Percentiles rank a stretch among this genome's conserved stretches.
Conservation (phyloP, 2,888 invertebrate species). For the Epinotia ramella region DNA sequence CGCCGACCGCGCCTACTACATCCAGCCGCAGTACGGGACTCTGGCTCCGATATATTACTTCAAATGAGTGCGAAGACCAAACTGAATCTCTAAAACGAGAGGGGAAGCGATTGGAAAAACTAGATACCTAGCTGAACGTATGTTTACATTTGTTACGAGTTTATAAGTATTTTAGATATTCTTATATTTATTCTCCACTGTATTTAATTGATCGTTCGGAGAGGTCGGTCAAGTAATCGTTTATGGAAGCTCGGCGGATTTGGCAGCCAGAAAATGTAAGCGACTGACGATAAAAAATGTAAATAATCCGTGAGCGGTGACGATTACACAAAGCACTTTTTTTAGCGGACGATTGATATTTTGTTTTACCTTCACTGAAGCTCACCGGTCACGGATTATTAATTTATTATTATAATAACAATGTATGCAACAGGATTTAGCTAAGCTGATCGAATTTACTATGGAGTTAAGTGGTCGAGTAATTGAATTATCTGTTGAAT, state of each 20-base stretch:
- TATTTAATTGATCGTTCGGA: slow-evolving; percentile 75
- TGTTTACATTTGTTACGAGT: slow-evolving; percentile 86
- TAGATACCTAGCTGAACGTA: slow-evolving; percentile 74
- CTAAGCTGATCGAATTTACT: slow-evolving; percentile 85
- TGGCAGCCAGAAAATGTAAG: slow-evolving; percentile 57
- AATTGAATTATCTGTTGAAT: slow-evolving; percentile 74
- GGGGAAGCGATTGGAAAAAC: slow-evolving; percentile 72
- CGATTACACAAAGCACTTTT: slow-evolving; percentile 54
- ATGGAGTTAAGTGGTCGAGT: slow-evolving; percentile 82
- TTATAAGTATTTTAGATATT: slow-evolving; percentile 89
- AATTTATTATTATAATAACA: slow-evolving; percentile 55
- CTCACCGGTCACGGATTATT: slow-evolving; percentile 65
- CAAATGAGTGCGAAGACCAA: slow-evolving; percentile 72
- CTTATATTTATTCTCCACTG: slow-evolving; percentile 88
- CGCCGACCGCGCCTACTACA: slow-evolving; percentile 57
- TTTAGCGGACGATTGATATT: slow-evolving; percentile 52
- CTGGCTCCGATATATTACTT: slow-evolving; percentile 78
- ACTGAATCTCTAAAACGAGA: slow-evolving; percentile 61
- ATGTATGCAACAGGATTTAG: slow-evolving; percentile 70
- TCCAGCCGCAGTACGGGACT: slow-evolving; percentile 69
- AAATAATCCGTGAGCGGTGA: slow-evolving; percentile 65
- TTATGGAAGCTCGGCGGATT: slow-evolving; percentile 54
- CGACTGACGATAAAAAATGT: slow-evolving; percentile 75
- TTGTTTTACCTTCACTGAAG: slow-evolving; percentile 52
- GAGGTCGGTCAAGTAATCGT: slow-evolving; percentile 62